Percentiles rank a stretch among this genome's conserved stretches.
Conservation (phyloP, 2,113 vertebrate species). For the Glareola pratincola region DNA sequence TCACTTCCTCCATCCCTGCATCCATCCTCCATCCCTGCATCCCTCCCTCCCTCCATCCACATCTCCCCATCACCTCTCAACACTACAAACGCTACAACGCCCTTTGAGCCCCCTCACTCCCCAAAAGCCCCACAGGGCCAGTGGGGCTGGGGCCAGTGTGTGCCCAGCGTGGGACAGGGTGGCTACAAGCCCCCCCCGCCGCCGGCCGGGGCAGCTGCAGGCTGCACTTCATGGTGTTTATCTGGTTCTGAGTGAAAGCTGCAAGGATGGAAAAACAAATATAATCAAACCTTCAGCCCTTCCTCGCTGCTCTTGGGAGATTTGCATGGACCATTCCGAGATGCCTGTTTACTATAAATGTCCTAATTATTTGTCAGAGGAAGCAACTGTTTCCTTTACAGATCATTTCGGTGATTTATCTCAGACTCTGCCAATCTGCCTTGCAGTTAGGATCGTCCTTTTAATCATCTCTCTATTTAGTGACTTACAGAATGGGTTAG, state of each 20-base stretch:
- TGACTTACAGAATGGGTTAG: background rate
- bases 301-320: background rate
- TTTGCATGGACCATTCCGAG: background rate
- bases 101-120: background rate
- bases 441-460: background rate
- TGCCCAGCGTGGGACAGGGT: background rate
- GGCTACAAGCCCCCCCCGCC: background rate
- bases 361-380: background rate
- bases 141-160: background rate
- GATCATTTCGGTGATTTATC: background rate
- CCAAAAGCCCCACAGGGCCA: fast-evolving
- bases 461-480: background rate
- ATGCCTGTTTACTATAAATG: background rate
- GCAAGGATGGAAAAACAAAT: background rate
- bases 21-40: no score
- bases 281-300: background rate
- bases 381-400: background rate
- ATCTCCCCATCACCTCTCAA: background rate
- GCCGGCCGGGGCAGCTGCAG: background rate
- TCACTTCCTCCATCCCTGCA: no score
- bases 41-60: background rate
- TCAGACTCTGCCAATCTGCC: background rate
- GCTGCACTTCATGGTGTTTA: background rate
- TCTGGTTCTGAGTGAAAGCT: background rate
- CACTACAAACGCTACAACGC: background rate